phyloP scores from a whole-genome alignment of 2,113 vertebrate genomes.

The Corythoichthys haematopterus region DNA sequence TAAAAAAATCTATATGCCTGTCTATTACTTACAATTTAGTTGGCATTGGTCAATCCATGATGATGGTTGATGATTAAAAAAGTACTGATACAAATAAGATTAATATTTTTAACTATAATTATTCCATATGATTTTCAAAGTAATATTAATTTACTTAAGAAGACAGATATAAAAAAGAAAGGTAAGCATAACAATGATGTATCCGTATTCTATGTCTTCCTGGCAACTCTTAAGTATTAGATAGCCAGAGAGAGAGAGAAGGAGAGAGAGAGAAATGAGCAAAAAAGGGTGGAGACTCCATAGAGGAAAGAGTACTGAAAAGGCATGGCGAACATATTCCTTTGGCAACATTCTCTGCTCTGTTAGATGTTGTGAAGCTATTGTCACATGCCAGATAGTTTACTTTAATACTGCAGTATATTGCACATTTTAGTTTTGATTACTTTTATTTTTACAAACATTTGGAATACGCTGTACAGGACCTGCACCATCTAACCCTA shows the following conservation, averaged over 20 bases:
- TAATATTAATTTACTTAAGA: slow-evolving; percentile 50
- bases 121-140: slow-evolving; percentile 44
- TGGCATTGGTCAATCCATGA: slow-evolving; percentile 43
- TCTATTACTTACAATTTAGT: slow-evolving; percentile 56
- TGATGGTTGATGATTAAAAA: slow-evolving; percentile 15
- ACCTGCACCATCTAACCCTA: background rate
- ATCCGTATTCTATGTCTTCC: slow-evolving; percentile 48
- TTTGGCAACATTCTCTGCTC: slow-evolving; percentile 45
- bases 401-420: background rate
- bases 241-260: slow-evolving; percentile 38
- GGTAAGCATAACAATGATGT: slow-evolving; percentile 47
- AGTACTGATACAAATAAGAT: slow-evolving; percentile 20
- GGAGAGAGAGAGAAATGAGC: slow-evolving; percentile 11
- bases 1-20: slow-evolving; percentile 12
- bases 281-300: slow-evolving; percentile 5
- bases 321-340: slow-evolving; percentile 46
- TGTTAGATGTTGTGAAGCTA: slow-evolving; percentile 41
- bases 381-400: slow-evolving; percentile 16
- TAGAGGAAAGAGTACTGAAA: slow-evolving; percentile 24
- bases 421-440: slow-evolving; percentile 1
- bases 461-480: too few relatives aligned
- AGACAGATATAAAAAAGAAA: slow-evolving; percentile 61
- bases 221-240: slow-evolving; percentile 53
- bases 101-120: slow-evolving; percentile 32
- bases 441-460: background rate